These are phyloP conservation scores for Perizoma flavofasciatum DNA, from an alignment of 2,888 invertebrate species.

Conservation along the genomic window DNA sequence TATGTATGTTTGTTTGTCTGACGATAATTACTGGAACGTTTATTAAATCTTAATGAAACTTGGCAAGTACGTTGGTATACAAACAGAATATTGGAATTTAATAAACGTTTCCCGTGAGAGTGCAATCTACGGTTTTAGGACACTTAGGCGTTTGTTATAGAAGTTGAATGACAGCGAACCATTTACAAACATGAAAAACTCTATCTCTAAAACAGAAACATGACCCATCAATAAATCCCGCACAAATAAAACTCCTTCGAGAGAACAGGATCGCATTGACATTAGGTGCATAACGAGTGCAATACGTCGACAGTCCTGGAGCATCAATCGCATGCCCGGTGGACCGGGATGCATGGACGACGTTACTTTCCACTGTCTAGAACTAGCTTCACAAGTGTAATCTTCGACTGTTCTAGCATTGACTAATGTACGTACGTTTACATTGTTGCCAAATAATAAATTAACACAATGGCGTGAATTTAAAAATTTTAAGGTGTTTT, in stretches of 20 bases:
- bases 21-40: no score
- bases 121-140: no score
- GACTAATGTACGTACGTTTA: neutral
- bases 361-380: conserved; percentile 28
- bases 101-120: no score
- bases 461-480: no score
- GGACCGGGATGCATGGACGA: conserved; percentile 54
- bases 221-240: conserved; percentile 30
- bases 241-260: conserved; percentile 63
- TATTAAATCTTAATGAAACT: no score
- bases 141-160: no score
- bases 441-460: no score
- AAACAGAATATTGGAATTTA: no score
- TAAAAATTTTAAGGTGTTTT: no score
- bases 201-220: conserved; percentile 27
- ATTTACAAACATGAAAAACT: conserved; percentile 17
- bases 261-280: conserved; percentile 71
- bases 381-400: conserved; percentile 26
- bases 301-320: conserved; percentile 70
- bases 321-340: conserved; percentile 74
- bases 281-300: conserved; percentile 79
- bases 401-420: conserved; percentile 21
- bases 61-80: no score
- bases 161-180: neutral
- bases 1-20: no score